A percentile compares a stretch with the other conserved stretches of the same genome.
phyloP scores from a whole-genome alignment of 2,113 vertebrate species.

The Periophthalmus modestus region DNA sequence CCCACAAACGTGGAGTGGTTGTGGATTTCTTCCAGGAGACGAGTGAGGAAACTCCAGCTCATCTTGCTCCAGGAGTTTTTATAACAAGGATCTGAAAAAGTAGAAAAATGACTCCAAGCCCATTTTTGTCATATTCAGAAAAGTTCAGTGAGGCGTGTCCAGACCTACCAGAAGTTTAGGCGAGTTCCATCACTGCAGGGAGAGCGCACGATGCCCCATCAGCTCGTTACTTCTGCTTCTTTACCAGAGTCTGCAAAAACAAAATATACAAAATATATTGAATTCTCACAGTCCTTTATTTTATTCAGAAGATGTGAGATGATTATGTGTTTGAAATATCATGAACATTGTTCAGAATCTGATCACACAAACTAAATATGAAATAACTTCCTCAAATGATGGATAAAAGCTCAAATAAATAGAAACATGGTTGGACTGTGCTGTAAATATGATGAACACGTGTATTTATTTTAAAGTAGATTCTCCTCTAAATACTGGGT shows the following conservation, averaged over 20 bases:
- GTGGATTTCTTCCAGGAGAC: slow-evolving; percentile 99
- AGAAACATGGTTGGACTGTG: too few relatives aligned
- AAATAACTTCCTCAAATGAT: neutral
- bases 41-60: slow-evolving; percentile 99
- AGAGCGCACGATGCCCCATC: neutral
- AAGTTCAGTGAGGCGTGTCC: neutral
- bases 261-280: neutral
- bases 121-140: neutral
- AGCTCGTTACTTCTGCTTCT: neutral
- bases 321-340: neutral
- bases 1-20: slow-evolving; percentile 99
- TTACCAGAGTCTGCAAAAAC: neutral
- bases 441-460: too few relatives aligned
- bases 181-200: neutral
- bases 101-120: neutral
- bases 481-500: too few relatives aligned
- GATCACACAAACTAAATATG: too few relatives aligned
- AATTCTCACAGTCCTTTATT: neutral
- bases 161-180: neutral
- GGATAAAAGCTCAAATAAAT: neutral
- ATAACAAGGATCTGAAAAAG: slow-evolving; percentile 84
- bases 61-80: slow-evolving; percentile 89
- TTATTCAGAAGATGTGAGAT: neutral
- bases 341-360: neutral
- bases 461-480: too few relatives aligned